Base-by-base conservation (phyloP, 1,140 invertebrate genomes). In the Pachyrhynchus sulphureomaculatus region DNA sequence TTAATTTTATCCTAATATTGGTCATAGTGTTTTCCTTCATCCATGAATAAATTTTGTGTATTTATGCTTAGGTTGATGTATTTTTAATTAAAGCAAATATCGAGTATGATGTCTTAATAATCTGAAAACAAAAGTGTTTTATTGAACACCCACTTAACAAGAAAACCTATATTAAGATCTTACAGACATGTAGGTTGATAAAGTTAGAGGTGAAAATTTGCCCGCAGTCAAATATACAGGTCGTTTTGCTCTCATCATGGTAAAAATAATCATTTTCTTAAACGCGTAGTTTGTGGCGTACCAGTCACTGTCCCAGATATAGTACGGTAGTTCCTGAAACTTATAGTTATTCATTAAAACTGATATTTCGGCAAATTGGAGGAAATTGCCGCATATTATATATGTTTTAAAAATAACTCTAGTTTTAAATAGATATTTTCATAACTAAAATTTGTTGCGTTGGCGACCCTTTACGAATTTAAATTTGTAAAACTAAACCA, bases 221-320 rank as follows among this genome's bases (percentile, higher is more conserved):
- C 80, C 80, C 10, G 78, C 78, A 48, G 75, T 79, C 34, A 82
- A 77, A 51, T 77, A 76, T 24, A 82, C 74, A 0, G 78, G 78
- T 39, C 69, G 76, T 55, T 78, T 79, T 75, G 80, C 77, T 20
- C 77, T 66, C 34, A 78, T 75, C 78, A 82, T 79, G 4, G 77
- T 78, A 18, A 80, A 77, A 18, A 77, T 61, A 54, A 82, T 70
- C 2, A 64, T 66, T 29, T 68, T 70, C 23, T 74, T 74, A 59
- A 79, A 80, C 12, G 66, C 68, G 12, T 12, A 58, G 41, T 66
- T 49, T 34, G 64, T 63, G 1, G 67, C 53, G 8, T 64, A 44
- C 68, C 48, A 70, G 9, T 64, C 24, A 48, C 56, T 64, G 44
- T 52, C 44, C 68, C 66, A 68, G 8, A 68, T 62, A 17, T 62